These are phyloP conservation scores for Calephelis virginiensis DNA, from an alignment of 1,140 invertebrate genomes.

Conservation along the genomic window DNA sequence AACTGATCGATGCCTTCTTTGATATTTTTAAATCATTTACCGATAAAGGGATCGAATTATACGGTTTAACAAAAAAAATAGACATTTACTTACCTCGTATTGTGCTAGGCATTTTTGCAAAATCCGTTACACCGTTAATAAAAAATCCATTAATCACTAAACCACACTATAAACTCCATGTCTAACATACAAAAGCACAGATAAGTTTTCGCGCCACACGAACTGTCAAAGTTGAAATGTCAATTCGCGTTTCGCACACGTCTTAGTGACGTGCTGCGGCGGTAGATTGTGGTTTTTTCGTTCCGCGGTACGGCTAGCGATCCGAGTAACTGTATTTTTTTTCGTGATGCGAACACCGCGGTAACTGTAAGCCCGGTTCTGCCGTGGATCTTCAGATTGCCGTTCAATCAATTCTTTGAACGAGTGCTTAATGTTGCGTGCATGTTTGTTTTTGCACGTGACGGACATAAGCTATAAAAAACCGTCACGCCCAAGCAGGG, in stretches of 20 bases:
- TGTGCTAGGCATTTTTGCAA: slow-evolving; percentile 67
- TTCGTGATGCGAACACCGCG: slow-evolving; percentile 56
- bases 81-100: slow-evolving; percentile 59
- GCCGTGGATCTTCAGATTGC: slow-evolving; percentile 50
- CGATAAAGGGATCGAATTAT: not conserved
- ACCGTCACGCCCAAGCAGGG: too few species aligned
- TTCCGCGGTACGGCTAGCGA: slow-evolving; percentile 48
- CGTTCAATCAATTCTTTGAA: slow-evolving; percentile 42
- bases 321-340: slow-evolving; percentile 71
- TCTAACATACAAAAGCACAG: slow-evolving; percentile 29
- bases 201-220: slow-evolving; percentile 40
- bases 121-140: slow-evolving; percentile 51
- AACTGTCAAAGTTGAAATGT: slow-evolving; percentile 60
- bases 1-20: too few species aligned
- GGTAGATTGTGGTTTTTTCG: slow-evolving; percentile 68
- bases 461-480: slow-evolving; percentile 7
- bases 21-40: too few species aligned
- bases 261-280: slow-evolving; percentile 56
- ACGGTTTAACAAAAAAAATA: slow-evolving; percentile 10
- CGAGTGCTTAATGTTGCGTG: slow-evolving; percentile 37
- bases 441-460: slow-evolving; percentile 23
- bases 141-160: slow-evolving; percentile 48
- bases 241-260: slow-evolving; percentile 44
- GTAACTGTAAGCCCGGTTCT: slow-evolving; percentile 67
- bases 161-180: slow-evolving; percentile 47